Evolutionary conservation across 2,113 vertebrate genomes (phyloP).

Genomic region (Sterrhoptilus dennistouni): DNA sequence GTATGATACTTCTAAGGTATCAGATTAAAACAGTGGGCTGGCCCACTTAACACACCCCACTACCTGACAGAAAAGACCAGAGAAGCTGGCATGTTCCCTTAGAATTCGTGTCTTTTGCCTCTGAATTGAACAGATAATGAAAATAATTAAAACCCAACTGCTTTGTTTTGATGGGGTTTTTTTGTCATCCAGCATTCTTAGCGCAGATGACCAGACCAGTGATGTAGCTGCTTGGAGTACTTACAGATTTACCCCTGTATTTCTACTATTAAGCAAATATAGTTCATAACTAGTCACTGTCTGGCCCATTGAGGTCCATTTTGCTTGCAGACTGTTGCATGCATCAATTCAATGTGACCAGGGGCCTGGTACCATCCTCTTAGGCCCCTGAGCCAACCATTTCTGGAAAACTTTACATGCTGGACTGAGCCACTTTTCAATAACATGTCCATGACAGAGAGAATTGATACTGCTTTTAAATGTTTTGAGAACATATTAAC

Average conservation of each 20-base stretch:
- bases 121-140: background rate
- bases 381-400: background rate
- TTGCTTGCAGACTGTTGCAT: background rate
- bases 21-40: background rate
- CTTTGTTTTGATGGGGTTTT: background rate
- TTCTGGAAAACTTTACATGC: background rate
- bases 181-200: background rate
- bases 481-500: background rate
- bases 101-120: background rate
- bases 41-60: background rate
- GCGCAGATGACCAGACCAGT: background rate
- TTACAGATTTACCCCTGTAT: background rate
- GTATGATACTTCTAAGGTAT: background rate
- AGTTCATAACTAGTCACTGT: background rate
- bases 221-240: background rate
- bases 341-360: background rate
- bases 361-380: background rate
- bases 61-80: background rate
- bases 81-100: background rate
- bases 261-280: background rate
- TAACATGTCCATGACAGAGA: fast-evolving
- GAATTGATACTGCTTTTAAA: background rate
- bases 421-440: background rate
- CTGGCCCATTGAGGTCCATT: background rate
- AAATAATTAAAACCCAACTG: background rate